These are phyloP conservation scores for Centropus unirufus DNA, from an alignment of 2,113 vertebrate species.

Conservation along the genomic window DNA sequence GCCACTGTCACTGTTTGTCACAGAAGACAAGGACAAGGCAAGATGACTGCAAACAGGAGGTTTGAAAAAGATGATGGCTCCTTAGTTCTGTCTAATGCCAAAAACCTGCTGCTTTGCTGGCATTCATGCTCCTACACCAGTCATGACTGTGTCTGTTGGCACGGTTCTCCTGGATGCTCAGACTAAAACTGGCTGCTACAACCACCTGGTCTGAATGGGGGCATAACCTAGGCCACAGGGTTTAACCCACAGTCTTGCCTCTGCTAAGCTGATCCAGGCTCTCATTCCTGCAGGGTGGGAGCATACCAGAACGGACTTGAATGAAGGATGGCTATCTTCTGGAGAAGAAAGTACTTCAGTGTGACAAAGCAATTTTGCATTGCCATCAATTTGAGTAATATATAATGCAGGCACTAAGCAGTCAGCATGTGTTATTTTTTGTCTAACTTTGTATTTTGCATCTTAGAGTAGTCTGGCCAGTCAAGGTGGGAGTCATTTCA, in stretches of 20 bases:
- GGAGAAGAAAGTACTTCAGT: no score
- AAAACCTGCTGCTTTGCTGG: not conserved
- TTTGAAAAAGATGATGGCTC: not conserved
- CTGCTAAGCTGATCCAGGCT: not conserved
- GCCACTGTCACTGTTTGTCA: not conserved
- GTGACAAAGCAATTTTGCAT: not conserved
- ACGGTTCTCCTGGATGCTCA: not conserved
- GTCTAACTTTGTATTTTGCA: not conserved
- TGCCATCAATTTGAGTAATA: not conserved
- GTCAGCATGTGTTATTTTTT: not conserved
- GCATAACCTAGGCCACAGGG: not conserved
- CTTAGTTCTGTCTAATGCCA: not conserved
- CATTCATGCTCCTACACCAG: not conserved
- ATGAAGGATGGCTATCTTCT: not conserved
- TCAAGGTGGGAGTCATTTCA: not conserved
- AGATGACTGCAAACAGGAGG: not conserved
- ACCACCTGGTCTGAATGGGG: accelerated
- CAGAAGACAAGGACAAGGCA: not conserved
- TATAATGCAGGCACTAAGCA: not conserved
- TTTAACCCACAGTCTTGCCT: not conserved
- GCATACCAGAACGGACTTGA: not conserved
- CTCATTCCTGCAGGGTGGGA: not conserved
- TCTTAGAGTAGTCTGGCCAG: not conserved
- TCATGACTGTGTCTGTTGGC: not conserved
- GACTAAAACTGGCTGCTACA: not conserved